Conservation (phyloP, 2,797 vertebrate genomes). For the Podarcis siculus region DNA sequence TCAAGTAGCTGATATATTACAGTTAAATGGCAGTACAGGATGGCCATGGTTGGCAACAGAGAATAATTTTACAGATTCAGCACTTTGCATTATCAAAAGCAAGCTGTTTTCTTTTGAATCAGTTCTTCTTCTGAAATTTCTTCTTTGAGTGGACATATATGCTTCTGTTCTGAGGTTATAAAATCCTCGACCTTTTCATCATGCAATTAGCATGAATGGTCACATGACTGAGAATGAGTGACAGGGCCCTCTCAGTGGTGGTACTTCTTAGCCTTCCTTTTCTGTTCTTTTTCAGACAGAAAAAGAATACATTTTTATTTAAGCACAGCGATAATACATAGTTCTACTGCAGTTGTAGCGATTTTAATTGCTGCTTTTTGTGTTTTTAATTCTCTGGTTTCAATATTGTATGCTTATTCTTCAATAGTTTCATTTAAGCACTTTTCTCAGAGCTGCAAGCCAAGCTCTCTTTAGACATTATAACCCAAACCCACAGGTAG, state of each 20-base stretch:
- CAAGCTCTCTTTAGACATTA: no score
- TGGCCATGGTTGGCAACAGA: not conserved
- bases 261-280: not conserved
- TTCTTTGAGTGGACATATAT: not conserved
- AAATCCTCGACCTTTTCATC: not conserved
- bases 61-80: not conserved
- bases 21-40: not conserved
- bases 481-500: no score
- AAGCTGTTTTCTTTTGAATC: not conserved
- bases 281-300: not conserved
- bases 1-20: not conserved
- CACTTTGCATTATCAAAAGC: not conserved
- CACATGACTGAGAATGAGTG: not conserved
- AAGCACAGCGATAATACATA: not conserved
- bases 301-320: not conserved
- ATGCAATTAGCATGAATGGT: not conserved
- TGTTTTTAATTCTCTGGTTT: not conserved
- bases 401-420: not conserved
- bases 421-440: no score
- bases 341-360: not conserved
- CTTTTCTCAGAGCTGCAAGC: no score
- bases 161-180: not conserved
- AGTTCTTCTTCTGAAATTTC: not conserved
- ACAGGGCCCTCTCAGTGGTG: not conserved
- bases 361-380: not conserved